phyloP scores from a whole-genome alignment of 2,113 vertebrate species.

The Notarius quadriscutis region DNA sequence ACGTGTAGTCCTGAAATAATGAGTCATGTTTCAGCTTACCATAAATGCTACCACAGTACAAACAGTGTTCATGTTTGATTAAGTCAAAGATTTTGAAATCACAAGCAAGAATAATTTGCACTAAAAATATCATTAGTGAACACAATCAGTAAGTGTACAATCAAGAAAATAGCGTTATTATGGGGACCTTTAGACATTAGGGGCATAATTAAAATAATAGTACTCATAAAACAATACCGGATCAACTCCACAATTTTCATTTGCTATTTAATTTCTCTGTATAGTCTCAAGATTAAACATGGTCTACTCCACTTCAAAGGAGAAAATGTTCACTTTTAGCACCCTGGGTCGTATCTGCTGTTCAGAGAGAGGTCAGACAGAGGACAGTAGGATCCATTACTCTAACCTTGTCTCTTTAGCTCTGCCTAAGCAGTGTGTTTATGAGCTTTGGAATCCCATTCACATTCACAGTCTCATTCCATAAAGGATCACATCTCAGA shows the following conservation, averaged over 20 bases:
- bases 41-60: neutral
- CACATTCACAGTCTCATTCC: slow-evolving; percentile 1
- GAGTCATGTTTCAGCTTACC: neutral
- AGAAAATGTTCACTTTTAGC: neutral
- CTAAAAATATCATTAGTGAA: neutral
- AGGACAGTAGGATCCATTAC: slow-evolving; percentile 22
- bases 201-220: neutral
- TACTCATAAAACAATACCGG: neutral
- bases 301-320: neutral
- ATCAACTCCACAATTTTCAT: neutral
- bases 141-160: too few relatives aligned
- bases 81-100: neutral
- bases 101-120: neutral
- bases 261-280: neutral
- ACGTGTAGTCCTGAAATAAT: neutral
- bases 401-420: slow-evolving; percentile 17
- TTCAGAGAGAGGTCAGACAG: neutral
- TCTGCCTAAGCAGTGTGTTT: slow-evolving; percentile 23
- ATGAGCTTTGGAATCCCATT: slow-evolving; percentile 30
- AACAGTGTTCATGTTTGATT: neutral
- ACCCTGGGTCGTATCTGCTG: slow-evolving; percentile 4
- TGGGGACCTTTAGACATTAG: neutral
- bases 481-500: slow-evolving; percentile 17
- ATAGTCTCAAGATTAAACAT: neutral
- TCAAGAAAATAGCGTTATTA: neutral